Evolutionary conservation across 2,888 invertebrate species (phyloP), one percentile per base, ranked within the genome.

Genomic region (Melieria crassipennis): DNA sequence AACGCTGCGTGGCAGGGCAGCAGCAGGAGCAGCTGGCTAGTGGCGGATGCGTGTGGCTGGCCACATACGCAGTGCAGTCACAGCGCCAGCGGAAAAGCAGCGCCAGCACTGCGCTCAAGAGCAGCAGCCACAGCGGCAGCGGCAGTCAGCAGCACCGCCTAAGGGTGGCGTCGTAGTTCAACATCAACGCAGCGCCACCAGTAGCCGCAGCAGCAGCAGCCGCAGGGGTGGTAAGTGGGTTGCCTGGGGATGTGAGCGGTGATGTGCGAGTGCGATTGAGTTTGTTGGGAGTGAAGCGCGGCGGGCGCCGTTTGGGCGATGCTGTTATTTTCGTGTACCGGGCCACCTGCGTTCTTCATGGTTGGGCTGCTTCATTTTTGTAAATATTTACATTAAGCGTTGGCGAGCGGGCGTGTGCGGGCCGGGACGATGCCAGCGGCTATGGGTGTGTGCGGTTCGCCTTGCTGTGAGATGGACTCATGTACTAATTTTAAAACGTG

Each of bases 301-400:
- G 9, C 30, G 16, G 50, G 6, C 10, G 4, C 48, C 4, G 55
- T 55, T 9, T n/a, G 4, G 63, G 30, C 48, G 63, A 16, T 62
- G 56, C 48, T 65, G 30, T 60, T 65, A 70, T 65, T 65, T 65
- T 45, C 10, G 42, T 55, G 10, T 48, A 42, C n/a, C 47, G 48
- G 55, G 69, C 69, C 72, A 73, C 63, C 69, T 63, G 62, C 50
- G 66, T 52, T 52, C 64, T 56, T 52, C 58, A 70, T 64, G 67
- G 46, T 73, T 50, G 62, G 63, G 42, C 58, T 56, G 55, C 30
- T 65, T 70, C 47, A 69, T 48, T 42, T 67, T 70, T 67, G 70
- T 70, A 69, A 74, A 74, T 69, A 69, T 71, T 74, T 65, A 69
- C 47, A 42, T 56, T 16, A 57, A n/a, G 16, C 52, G 42, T 4